Evolutionary conservation across 2,797 vertebrate species (phyloP), one percentile per base, ranked within the genome.

Genomic region (Mallotus villosus): DNA sequence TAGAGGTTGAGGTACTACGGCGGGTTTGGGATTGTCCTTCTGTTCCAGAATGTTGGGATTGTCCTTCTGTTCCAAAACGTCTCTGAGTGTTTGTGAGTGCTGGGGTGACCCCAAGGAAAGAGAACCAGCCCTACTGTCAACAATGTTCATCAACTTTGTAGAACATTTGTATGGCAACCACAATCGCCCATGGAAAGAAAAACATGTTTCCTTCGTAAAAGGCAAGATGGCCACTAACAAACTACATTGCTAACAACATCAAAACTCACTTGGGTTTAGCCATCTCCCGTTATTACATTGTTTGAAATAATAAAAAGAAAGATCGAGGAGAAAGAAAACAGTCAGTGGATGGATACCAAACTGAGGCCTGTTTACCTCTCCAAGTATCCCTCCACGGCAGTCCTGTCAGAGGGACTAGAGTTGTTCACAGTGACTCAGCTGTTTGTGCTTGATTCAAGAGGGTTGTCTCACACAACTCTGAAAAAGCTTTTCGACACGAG

Each of bases 381-480:
- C 72, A 14, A 11, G 76, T 78, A 57, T 74, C 78, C 79, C 79
- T 76, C 77, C 37, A 27, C 16, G 19, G 77, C 74, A 63, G 65
- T 53, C 74, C 80, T 37, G 57, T 75, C 19, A 51, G 22, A 66
- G 84, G 82, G 82, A 86, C 77, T 76, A 80, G 81, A 83, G 86
- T 91, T 88, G 87, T 90, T 94, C 90, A 91, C 93, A 92, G 90
- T 90, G 89, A 87, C 82, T 79, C 90, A 89, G 89, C 87, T 91
- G 80, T 86, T 93, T 93, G 92, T 93, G 92, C 92, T 94, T 90
- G 81, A 85, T 89, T 74, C 74, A 81, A 77, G 71, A 81, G 82
- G 81, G 72, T 79, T 78, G 82, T 55, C 80, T 82, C 71, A 67
- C 71, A 84, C 79, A 73, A 81, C 81, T 68, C 81, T 63, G 73